Evolutionary conservation across 2,797 vertebrate genomes (phyloP).

Genomic region (Caiman crocodilus): DNA sequence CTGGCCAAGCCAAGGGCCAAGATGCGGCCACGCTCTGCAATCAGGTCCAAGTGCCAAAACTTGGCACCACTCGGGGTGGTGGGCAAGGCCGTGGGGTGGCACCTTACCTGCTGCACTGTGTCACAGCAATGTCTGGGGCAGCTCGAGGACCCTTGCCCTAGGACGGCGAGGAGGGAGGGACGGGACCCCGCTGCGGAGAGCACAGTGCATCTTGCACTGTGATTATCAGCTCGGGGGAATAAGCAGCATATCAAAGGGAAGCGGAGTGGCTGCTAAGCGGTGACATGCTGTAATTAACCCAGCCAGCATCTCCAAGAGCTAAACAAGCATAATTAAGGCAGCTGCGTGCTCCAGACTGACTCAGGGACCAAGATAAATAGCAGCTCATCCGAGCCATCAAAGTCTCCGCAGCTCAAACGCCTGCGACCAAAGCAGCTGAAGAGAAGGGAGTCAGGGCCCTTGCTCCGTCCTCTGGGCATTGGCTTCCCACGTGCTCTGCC

Average conservation of each 20-base stretch:
- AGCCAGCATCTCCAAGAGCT: constrained; percentile 24
- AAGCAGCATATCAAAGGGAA: constrained; percentile 30
- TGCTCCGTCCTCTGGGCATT: not conserved
- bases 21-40: not conserved
- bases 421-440: not conserved
- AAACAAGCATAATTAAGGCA: not conserved
- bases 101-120: not conserved
- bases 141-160: not conserved
- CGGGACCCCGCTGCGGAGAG: not conserved
- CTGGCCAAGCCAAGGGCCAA: not conserved
- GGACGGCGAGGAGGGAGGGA: no score
- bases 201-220: not conserved
- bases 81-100: not conserved
- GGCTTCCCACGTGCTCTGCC: not conserved
- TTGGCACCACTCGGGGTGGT: constrained; percentile 19
- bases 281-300: constrained; percentile 23
- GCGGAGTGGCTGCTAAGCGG: not conserved
- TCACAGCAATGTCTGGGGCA: not conserved
- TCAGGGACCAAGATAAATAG: not conserved
- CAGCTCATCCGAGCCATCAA: not conserved
- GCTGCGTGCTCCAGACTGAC: not conserved
- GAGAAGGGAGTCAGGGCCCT: not conserved
- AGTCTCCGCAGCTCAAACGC: not conserved
- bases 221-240: constrained; percentile 3
- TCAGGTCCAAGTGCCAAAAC: not conserved